phyloP scores from a whole-genome alignment of 2,888 invertebrate species.

The Electrophaes corylata region DNA sequence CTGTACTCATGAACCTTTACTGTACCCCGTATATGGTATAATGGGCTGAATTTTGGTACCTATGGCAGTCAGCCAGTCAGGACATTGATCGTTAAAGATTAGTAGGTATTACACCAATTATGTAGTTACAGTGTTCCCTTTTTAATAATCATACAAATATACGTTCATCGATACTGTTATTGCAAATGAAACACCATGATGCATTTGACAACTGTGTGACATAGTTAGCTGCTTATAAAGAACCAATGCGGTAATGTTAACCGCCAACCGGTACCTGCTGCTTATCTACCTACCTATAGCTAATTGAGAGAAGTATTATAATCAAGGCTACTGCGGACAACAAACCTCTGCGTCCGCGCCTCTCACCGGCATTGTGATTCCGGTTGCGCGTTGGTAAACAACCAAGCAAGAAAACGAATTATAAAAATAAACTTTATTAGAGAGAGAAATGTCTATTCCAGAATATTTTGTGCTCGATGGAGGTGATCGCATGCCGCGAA shows the following conservation, averaged over 20 bases:
- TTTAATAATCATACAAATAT: no score
- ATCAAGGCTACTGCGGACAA: slow-evolving; percentile 43
- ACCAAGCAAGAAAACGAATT: slow-evolving; percentile 22
- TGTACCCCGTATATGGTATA: no score
- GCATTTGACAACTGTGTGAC: background rate
- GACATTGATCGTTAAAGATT: no score
- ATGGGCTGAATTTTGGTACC: no score
- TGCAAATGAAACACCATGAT: no score
- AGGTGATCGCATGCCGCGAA: slow-evolving; percentile 87
- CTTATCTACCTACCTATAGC: slow-evolving; percentile 7
- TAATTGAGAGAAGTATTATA: slow-evolving; percentile 33
- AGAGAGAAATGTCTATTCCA: slow-evolving; percentile 56
- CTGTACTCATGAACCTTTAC: no score
- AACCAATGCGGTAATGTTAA: slow-evolving; percentile 19
- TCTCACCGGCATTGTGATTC: slow-evolving; percentile 50
- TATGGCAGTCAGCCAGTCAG: no score
- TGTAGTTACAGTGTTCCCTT: no score
- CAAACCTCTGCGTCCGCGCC: slow-evolving; percentile 36
- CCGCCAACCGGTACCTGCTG: slow-evolving; percentile 31
- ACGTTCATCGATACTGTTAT: no score
- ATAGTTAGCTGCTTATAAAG: background rate
- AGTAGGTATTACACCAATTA: no score
- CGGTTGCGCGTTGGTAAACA: slow-evolving; percentile 40
- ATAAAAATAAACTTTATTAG: slow-evolving; percentile 25
- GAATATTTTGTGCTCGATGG: slow-evolving; percentile 65